Base-by-base conservation (phyloP, 2,113 vertebrate genomes). In the Solenodon paradoxus region DNA sequence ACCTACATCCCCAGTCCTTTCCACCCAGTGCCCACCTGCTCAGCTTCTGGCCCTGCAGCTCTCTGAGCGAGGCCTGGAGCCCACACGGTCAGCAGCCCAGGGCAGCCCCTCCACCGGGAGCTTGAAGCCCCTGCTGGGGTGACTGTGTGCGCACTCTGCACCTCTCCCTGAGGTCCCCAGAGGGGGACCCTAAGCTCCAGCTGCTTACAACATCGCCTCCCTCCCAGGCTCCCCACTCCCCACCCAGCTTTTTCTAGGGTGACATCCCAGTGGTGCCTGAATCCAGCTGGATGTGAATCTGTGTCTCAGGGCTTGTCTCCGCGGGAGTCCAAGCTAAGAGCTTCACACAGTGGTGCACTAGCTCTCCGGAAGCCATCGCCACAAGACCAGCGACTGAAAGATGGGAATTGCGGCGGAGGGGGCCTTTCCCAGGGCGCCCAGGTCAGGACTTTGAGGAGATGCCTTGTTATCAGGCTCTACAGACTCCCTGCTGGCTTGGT, bases 21-120 rank as follows among this genome's bases (percentile, higher is more conserved):
- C 49, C n/a, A 5, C 42, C 17, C 24, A 3, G 38, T 2, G 7
- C 32, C 71, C 4, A 0, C 51, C 30, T 0, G 4, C 59, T 47
- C 40, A 0, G 7, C 40, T n/a, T n/a, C 47, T 17, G 22, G 55
- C 47, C 42, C 35, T 16, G 19, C 5, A 7, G 8, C 30, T 30
- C 59, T 5, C 28, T 24, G 69, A 16, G 59, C 3, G 32, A 24
- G 10, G 5, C 15, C 78, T 26, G 9, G n/a, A 4, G 4, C 47
- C 42, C 35, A 24, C 53, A 51, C 22, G 30, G 4, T 0, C 0
- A 2, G 17, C 35, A 15, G 64, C 35, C 79, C 35, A 0, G 28
- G 19, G 26, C 35, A 32, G 35, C 75, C 16, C 1, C 15, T 20
- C 47, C 59, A 35, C 89, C 13, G 17, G 91, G 35, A 45, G 0